Evolutionary conservation across 2,113 vertebrate species (phyloP).

Genomic region (Sphaerodactylus townsendi): DNA sequence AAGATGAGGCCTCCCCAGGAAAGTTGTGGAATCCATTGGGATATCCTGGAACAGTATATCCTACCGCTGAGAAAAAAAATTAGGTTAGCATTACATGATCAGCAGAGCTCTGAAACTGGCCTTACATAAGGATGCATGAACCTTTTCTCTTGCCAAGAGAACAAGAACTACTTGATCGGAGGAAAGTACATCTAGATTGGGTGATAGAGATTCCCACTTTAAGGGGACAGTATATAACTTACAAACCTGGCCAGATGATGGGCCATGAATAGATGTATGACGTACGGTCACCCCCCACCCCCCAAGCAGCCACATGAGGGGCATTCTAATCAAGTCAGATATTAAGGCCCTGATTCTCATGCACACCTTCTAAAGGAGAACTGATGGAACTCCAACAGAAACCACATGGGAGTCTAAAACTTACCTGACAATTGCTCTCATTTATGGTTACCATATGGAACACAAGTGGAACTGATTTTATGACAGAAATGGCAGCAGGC

Average conservation of each 20-base stretch:
- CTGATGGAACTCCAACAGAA: accelerated
- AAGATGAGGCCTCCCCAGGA: conserved; percentile 81
- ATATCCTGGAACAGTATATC: conserved; percentile 87
- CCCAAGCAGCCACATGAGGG: accelerated
- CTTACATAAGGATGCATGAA: accelerated
- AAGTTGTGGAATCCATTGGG: conserved; percentile 94
- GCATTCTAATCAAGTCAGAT: not conserved
- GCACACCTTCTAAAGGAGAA: not conserved
- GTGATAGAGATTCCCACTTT: not conserved
- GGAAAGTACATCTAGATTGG: not conserved
- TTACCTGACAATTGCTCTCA: not conserved
- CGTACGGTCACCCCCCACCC: no score
- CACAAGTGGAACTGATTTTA: not conserved
- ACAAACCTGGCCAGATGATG: not conserved
- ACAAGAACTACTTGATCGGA: not conserved
- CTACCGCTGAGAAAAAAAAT: conserved; percentile 77
- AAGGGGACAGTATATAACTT: not conserved
- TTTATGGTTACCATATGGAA: not conserved
- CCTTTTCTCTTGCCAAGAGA: not conserved
- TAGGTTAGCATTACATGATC: not conserved
- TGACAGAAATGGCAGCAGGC: accelerated
- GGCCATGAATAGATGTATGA: accelerated
- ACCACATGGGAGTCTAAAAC: not conserved
- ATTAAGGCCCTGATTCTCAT: not conserved
- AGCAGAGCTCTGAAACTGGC: not conserved